Percentiles rank a stretch among this genome's conserved stretches.
These are phyloP conservation scores for Apotomis capreana DNA, from an alignment of 2,888 invertebrate species.

Conservation along the genomic window DNA sequence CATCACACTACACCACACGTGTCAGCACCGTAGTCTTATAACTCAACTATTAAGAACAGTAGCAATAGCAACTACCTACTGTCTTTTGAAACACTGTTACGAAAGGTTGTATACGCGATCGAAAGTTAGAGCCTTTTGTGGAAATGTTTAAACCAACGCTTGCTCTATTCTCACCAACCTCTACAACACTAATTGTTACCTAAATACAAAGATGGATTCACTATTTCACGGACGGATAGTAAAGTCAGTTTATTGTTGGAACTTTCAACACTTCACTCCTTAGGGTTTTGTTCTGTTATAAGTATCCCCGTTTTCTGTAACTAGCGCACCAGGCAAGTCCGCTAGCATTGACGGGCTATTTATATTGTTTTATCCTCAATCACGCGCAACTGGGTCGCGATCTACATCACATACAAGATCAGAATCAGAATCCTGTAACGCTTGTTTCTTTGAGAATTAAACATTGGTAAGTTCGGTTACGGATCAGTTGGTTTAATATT, in stretches of 20 bases:
- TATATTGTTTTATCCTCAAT: slow-evolving; percentile 83
- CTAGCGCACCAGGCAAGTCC: slow-evolving; percentile 58
- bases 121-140: too few relatives aligned
- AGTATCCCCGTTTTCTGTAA: slow-evolving; percentile 51
- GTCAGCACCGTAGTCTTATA: slow-evolving; percentile 56
- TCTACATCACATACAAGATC: slow-evolving; percentile 74
- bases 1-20: slow-evolving; percentile 61
- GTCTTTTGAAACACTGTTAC: too few relatives aligned
- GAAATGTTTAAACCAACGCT: too few relatives aligned
- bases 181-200: too few relatives aligned
- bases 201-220: too few relatives aligned
- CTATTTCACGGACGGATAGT: too few relatives aligned
- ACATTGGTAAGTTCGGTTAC: neutral
- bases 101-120: too few relatives aligned
- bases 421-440: slow-evolving; percentile 56
- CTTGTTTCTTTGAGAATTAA: slow-evolving; percentile 14
- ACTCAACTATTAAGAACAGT: neutral
- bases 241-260: neutral
- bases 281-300: neutral
- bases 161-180: too few relatives aligned
- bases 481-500: neutral
- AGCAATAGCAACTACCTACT: too few relatives aligned
- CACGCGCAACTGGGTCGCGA: slow-evolving; percentile 80
- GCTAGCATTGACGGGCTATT: slow-evolving; percentile 78
- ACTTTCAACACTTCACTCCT: neutral